Base-by-base conservation (phyloP, 1,140 invertebrate genomes). In the Dendroctonus ponderosae region DNA sequence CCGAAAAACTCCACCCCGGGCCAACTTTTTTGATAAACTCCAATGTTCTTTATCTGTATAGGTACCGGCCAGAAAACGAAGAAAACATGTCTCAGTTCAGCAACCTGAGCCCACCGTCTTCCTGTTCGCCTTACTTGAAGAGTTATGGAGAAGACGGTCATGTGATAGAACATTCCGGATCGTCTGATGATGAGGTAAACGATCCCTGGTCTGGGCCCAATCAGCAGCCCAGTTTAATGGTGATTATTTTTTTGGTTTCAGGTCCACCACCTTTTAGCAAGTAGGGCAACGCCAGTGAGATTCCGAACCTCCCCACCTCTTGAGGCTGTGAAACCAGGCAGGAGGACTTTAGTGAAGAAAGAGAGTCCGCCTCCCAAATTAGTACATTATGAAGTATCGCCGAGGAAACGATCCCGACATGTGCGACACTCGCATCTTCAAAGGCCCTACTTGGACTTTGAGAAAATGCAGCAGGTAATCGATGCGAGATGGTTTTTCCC, bases 391-490 rank as follows among this genome's bases (percentile, higher is more conserved):
- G 83, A 82, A 70, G 83, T 84, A 50, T 85, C 85, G 57, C 84
- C 84, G 26, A 80, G 86, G 71, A 83, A 88, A 79, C 80, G 87
- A 78, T 85, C 87, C 75, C 74, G 82, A 76, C 81, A 86, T 80
- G 81, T 82, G 79, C 78, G 84, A 79, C 79, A 85, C 82, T 75
- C 86, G 68, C 83, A 85, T 82, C 75, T 85, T 67, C 90, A 90
- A 75, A 85, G 93, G 77, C 93, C 93, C 69, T 93, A 91, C 81
- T 85, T 96, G 76, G 93, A 96, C 83, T 96, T 96, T 80, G 93
- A 96, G 82, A 96, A 96, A 85, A 96, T 96, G 93, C 93, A 95
- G 83, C 89, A 92, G 88, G 90, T 91, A 83, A 48, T 41, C 6
- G 38, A n/a, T 11, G 56, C 7, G 8, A 9, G 6, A 38, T 6